Evolutionary conservation across 1,140 invertebrate genomes (phyloP), one percentile per base, ranked within the genome.

Genomic region (Melanaphis sacchari): DNA sequence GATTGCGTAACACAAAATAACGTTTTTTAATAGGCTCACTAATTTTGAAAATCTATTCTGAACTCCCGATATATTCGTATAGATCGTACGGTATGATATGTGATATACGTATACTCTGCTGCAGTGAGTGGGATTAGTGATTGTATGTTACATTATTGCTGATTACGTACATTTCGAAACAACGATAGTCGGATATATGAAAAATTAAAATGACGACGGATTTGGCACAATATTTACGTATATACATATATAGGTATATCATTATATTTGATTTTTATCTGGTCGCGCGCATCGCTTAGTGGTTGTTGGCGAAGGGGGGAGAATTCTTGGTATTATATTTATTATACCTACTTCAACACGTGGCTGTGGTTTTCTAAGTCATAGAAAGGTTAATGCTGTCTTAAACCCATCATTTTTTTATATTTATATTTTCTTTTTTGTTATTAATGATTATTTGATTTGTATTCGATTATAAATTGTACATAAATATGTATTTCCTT

Each of bases 361-460:
- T n/a, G 31, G 59, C 59, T 15, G 59, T n/a, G 31, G 82, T 85
- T 85, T 85, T 85, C 82, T 85, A 26, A 41, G 82, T 85, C 82
- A 9, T 26, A 38, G 38, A 41, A 85, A 85, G 82, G 38, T 85
- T 43, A 85, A 85, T 85, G 11, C 9, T 40, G 40, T 85, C 38
- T 22, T 41, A 85, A 40, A 85, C n/a, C n/a, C 59, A 76, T 76
- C 31, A 76, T n/a, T n/a, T 76, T 76, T 31, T n/a, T 15, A 38
- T 38, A 85, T 49, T 49, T 41, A 43, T 31, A 85, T 43, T 85
- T 85, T 41, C 26, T 26, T 41, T 85, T 85, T 41, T 26, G 24
- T 85, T 85, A 41, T 41, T 85, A 85, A 85, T 40, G 82, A 41
- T 85, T 41, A 85, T 85, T 85, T 85, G 82, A 85, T 85, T 85